Base-by-base conservation (phyloP, 2,113 vertebrate genomes). In the Heloderma charlesbogerti region DNA sequence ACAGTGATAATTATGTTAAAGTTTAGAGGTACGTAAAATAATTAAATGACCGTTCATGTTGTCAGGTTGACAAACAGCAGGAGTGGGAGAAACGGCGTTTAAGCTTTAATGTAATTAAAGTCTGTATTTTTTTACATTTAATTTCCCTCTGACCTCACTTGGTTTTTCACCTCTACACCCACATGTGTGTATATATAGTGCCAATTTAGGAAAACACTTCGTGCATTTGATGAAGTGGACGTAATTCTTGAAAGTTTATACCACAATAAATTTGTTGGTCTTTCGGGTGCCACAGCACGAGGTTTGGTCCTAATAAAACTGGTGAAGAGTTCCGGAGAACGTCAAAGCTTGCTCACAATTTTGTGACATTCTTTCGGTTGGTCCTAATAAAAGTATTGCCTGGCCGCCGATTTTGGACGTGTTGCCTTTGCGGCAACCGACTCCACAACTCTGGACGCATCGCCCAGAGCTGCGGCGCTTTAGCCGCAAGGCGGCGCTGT, bases 401-500 rank as follows among this genome's bases (percentile, higher is more conserved):
- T 60, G 57, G 12, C 9, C 60, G 20, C 60, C 18, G 20, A 4
- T 63, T 63, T 63, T 63, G 60, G 60, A 20, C 3, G 16, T 63
- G 60, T 22, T 18, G 60, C 60, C 6, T 29, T 69, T 69, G 27
- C 66, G 5, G 66, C 66, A 29, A 69, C 66, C 1, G 27, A 29
- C 27, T 69, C 25, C 6, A 0, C 18, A 22, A 63, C 60, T 8
- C 27, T 69, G 25, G 25, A 40, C 37, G 40, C 15, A 18, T 12
- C 6, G 54, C 27, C 18, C 27, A 9, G 2, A 45, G 7, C 1
- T 37, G 3, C 5, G 25, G 29, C 60, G 1, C 12, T 57, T 71
- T 40, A 9, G 29, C 29, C 89, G 25, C 63, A 20, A 71, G 83
- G 89, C 16, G 89, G 89, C 75, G 48, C 89, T 90, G 89, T 86